phyloP scores from a whole-genome alignment of 2,113 vertebrate genomes.

The Myiozetetes cayanensis region DNA sequence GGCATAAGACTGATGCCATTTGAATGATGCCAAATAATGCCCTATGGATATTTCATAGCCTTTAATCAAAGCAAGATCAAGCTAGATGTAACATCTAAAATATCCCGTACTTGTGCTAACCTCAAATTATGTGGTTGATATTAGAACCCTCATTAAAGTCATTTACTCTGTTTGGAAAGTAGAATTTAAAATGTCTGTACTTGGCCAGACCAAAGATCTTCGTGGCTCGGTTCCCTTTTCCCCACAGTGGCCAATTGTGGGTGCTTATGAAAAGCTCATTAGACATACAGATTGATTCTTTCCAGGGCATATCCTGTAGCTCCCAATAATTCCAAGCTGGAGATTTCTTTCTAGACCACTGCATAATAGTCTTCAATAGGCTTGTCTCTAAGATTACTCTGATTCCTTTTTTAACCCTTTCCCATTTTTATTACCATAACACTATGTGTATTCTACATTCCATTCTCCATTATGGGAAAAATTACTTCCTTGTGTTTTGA shows the following conservation, averaged over 20 bases:
- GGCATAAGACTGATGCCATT: neutral
- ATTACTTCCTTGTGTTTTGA: neutral
- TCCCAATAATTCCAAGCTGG: neutral
- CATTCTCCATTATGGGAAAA: neutral
- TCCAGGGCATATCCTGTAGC: neutral
- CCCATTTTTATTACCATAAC: neutral
- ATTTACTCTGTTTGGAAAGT: neutral
- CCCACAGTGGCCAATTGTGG: neutral
- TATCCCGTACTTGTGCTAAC: neutral
- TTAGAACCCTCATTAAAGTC: neutral
- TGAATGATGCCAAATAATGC: neutral
- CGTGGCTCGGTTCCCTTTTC: neutral
- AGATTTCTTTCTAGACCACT: neutral
- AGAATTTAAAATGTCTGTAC: neutral
- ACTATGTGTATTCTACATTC: neutral
- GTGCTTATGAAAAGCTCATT: neutral
- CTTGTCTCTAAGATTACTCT: neutral
- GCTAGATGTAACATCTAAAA: neutral
- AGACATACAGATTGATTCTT: neutral
- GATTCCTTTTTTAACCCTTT: neutral
- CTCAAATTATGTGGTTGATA: neutral
- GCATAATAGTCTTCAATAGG: neutral
- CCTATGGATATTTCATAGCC: neutral
- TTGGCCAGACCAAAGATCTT: neutral
- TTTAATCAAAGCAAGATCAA: neutral